Evolutionary conservation across 2,113 vertebrate species (phyloP), one percentile per base, ranked within the genome.

Genomic region (Ardeotis arabs): DNA sequence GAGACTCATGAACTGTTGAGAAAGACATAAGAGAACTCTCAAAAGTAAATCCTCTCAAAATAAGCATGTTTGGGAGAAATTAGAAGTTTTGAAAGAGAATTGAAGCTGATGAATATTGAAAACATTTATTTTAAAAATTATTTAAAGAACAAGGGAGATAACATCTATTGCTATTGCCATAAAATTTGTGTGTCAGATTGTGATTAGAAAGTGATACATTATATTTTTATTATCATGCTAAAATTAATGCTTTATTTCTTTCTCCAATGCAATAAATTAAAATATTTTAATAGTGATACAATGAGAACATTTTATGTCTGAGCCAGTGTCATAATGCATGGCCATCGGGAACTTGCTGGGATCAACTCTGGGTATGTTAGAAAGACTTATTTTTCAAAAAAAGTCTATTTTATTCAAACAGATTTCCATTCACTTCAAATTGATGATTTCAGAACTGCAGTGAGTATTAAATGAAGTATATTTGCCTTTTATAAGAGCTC

Each of bases 231-330:
- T 60, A 60, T 49, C 9, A 10, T 49, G 9, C 8, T 86, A 44
- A 92, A 94, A 96, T 55, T 49, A 95, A 31, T 64, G 15, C 7
- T 87, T 75, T 31, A 62, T 90, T 95, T 17, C 75, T 31, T 95
- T 94, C 25, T 63, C 49, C 50, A 82, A 5, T 53, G 20, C 20
- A 95, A 92, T 44, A 33, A 86, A 55, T 63, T 66, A 83, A 66
- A 81, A 27, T 44, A 8, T 68, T 87, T 62, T 77, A 85, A 23
- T 31, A 53, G 44, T 50, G 33, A 56, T 67, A 24, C 28, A 47
- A 79, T 74, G 37, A 95, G 94, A 69, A 56, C 1, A 23, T 29
- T 90, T 90, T 47, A 19, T 78, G 89, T 39, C 24, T 90, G 58
- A 78, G 3, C 4, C 23, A 63, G 6, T 70, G 11, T 39, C 31